phyloP scores from a whole-genome alignment of 53 echinoderm and acorn worm species.

The Apostichopus leukothele region DNA sequence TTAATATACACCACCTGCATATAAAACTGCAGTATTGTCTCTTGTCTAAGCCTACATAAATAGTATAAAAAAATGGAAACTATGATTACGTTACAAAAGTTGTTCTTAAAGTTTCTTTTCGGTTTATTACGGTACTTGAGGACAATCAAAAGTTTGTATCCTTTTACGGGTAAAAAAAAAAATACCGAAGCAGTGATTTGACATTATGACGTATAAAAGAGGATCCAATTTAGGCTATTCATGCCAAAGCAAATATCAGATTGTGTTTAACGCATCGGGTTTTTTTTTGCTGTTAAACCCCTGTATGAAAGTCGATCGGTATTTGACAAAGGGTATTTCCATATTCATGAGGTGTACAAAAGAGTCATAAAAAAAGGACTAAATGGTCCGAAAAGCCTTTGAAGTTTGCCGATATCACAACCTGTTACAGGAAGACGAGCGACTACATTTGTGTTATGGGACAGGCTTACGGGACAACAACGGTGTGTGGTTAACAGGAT shows the following conservation, averaged over 20 bases:
- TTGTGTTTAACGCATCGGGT: constrained; percentile 4
- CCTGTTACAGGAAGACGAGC: constrained; percentile 1
- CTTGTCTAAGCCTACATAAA: too few species aligned
- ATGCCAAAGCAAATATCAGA: not conserved
- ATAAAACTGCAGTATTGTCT: too few species aligned
- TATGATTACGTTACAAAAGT: too few species aligned
- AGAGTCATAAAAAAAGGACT: constrained; percentile 24
- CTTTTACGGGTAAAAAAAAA: too few species aligned
- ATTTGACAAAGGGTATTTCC: constrained; percentile 22
- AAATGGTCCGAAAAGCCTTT: constrained; percentile 33
- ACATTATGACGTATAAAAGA: constrained; percentile 40
- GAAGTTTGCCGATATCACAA: constrained; percentile 24
- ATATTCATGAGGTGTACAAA: constrained; percentile 53
- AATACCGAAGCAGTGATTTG: not conserved
- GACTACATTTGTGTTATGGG: not conserved
- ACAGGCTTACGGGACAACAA: not conserved
- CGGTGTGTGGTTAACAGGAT: constrained; percentile 19
- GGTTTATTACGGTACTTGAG: too few species aligned
- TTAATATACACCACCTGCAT: too few species aligned
- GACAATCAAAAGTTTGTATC: too few species aligned
- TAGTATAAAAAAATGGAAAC: too few species aligned
- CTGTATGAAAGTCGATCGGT: not conserved
- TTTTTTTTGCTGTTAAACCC: not conserved
- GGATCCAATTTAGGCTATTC: constrained; percentile 23
- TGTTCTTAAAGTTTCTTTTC: too few species aligned